phyloP scores from a whole-genome alignment of 2,797 vertebrate species.

The Centropyge bicolor region DNA sequence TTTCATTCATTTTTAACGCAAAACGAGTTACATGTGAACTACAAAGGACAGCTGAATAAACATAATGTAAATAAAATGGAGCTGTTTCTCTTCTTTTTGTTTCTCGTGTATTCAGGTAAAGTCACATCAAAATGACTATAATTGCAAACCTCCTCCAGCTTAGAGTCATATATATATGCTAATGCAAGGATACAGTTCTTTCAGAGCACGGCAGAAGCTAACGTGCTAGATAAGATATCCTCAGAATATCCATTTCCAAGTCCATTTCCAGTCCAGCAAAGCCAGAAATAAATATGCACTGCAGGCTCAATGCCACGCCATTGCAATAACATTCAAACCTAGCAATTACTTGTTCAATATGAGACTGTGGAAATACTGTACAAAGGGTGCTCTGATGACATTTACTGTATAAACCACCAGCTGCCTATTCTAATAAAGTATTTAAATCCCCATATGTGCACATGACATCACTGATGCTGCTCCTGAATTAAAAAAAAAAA shows the following conservation, averaged over 20 bases:
- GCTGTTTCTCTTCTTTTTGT: neutral
- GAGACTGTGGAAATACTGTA: neutral
- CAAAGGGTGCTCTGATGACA: neutral
- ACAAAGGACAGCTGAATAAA: neutral
- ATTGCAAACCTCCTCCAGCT: too few relatives aligned
- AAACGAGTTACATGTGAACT: neutral
- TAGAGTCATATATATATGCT: neutral
- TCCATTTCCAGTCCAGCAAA: neutral
- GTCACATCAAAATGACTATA: neutral
- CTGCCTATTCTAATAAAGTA: neutral
- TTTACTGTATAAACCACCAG: neutral
- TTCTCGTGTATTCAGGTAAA: neutral
- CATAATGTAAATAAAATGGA: neutral
- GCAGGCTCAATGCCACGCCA: neutral
- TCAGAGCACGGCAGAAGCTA: neutral
- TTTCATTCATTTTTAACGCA: neutral
- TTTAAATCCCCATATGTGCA: neutral
- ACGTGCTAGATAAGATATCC: neutral
- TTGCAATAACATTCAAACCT: neutral
- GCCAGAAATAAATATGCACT: neutral
- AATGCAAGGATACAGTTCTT: neutral
- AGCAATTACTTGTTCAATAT: neutral
- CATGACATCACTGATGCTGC: neutral
- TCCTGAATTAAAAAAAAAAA: neutral
- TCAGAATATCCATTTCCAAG: neutral